These are phyloP conservation scores for Phoxinus dragarum DNA, from an alignment of 2,797 vertebrate species.

Conservation along the genomic window DNA sequence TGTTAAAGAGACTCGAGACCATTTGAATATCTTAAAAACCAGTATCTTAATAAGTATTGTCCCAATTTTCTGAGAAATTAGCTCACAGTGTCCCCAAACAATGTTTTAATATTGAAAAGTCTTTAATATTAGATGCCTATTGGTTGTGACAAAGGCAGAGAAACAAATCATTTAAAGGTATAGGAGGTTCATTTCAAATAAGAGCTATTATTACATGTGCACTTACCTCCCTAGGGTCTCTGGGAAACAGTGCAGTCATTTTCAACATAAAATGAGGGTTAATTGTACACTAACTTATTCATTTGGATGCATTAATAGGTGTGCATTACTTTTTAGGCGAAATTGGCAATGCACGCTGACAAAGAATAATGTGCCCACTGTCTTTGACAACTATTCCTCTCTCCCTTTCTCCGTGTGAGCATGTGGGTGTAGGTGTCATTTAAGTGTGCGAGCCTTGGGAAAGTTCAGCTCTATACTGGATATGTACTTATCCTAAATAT, in stretches of 20 bases:
- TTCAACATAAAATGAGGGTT: neutral
- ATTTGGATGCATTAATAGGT: constrained; percentile 3
- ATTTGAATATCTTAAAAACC: neutral
- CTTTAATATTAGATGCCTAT: neutral
- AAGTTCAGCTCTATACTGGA: constrained; percentile 63
- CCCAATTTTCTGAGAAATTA: neutral
- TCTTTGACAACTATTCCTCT: constrained; percentile 16
- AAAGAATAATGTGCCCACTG: constrained; percentile 25
- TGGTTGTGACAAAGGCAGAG: neutral
- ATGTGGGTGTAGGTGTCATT: constrained; percentile 32
- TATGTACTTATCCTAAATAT: constrained; percentile 77
- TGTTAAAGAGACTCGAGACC: neutral
- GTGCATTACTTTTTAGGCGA: constrained; percentile 9
- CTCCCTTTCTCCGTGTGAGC: constrained; percentile 14
- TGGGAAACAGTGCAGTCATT: neutral
- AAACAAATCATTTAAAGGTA: neutral
- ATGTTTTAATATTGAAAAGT: neutral
- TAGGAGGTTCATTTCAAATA: neutral
- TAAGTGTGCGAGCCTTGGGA: constrained; percentile 56
- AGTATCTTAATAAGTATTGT: neutral
- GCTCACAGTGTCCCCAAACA: neutral
- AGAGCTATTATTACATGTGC: neutral
- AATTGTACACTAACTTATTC: neutral
- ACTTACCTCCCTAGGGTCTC: neutral
- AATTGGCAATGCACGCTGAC: constrained; percentile 31